These are phyloP conservation scores for Pungitius pungitius DNA, from an alignment of 2,113 vertebrate species.

Conservation along the genomic window DNA sequence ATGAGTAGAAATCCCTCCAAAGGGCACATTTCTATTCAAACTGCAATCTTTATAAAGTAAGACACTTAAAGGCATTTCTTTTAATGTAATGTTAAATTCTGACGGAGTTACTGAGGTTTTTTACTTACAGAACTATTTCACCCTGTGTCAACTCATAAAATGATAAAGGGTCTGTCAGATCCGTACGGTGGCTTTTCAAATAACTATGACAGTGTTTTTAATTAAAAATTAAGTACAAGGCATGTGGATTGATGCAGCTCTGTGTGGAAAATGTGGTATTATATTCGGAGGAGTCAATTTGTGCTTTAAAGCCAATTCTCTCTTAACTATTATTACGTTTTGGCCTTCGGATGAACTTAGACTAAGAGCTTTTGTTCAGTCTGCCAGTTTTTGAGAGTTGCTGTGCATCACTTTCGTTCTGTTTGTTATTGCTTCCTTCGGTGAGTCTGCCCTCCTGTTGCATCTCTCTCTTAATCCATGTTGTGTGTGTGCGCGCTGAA, in stretches of 20 bases:
- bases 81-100: neutral
- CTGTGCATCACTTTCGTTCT: neutral
- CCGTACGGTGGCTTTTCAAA: neutral
- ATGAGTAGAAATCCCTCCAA: neutral
- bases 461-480: constrained; percentile 14
- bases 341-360: constrained; percentile 44
- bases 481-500: constrained; percentile 39
- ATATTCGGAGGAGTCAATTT: constrained; percentile 7
- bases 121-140: neutral
- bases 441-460: constrained; percentile 17
- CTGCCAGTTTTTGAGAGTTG: neutral
- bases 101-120: neutral
- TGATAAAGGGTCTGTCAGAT: neutral
- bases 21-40: neutral
- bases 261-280: neutral
- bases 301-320: constrained; percentile 32
- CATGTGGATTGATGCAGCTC: neutral
- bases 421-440: neutral
- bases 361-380: constrained; percentile 23
- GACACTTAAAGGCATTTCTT: no score
- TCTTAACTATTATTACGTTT: constrained; percentile 18
- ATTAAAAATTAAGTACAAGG: constrained; percentile 15
- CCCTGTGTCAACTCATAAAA: neutral
- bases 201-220: neutral
- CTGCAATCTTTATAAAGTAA: neutral